Percentiles rank a stretch among this genome's conserved stretches.
Evolutionary conservation across 1,140 invertebrate genomes (phyloP).

Genomic region (Copidosoma floridanum): DNA sequence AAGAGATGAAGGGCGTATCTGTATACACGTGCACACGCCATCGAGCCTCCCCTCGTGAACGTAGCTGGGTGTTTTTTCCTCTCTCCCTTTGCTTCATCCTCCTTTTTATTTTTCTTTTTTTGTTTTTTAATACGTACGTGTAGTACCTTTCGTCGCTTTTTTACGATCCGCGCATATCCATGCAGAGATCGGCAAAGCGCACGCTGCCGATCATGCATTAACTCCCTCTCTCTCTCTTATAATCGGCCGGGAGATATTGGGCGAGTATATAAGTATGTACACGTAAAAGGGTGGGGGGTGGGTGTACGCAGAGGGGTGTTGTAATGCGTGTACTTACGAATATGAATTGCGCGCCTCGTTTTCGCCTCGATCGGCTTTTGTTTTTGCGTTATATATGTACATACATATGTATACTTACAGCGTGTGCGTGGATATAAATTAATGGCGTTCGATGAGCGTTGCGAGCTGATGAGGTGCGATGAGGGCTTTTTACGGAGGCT

Average conservation of each 20-base stretch:
- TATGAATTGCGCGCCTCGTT: background rate
- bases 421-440: too few species aligned
- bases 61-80: conserved; percentile 6
- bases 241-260: background rate
- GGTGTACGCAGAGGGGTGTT: too few species aligned
- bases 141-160: background rate
- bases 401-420: too few species aligned
- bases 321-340: background rate
- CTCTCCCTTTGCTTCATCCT: background rate
- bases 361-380: too few species aligned
- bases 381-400: too few species aligned
- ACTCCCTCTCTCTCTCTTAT: background rate
- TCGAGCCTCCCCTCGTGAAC: too few species aligned
- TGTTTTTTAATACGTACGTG: too few species aligned
- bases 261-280: background rate
- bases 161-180: background rate
- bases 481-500: too few species aligned
- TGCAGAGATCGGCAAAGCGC: background rate
- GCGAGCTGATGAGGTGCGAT: too few species aligned
- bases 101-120: background rate
- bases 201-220: background rate
- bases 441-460: too few species aligned
- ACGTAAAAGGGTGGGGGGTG: too few species aligned
- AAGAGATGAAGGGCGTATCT: background rate
- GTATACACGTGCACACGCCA: too few species aligned